A percentile compares a stretch with the other conserved stretches of the same genome.
Evolutionary conservation across 2,797 vertebrate species (phyloP).

Genomic region (Acanthurus lineatus): DNA sequence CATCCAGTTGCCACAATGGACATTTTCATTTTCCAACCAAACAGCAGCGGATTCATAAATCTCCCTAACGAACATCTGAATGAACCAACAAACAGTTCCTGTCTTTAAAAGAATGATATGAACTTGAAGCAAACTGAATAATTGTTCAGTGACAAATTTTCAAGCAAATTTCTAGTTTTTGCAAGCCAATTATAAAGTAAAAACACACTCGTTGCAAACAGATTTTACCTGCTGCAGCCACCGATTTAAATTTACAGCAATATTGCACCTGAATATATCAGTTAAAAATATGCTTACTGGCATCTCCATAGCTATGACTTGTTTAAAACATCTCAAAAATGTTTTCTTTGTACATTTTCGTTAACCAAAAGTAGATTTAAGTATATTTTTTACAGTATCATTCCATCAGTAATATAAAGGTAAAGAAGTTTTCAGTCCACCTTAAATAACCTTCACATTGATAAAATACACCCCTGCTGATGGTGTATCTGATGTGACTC

Average conservation of each 20-base stretch:
- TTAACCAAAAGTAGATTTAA: neutral
- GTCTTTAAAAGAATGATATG: neutral
- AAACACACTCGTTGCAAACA: neutral
- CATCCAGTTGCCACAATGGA: neutral
- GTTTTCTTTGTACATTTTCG: neutral
- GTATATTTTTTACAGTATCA: no score
- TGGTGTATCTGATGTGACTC: neutral
- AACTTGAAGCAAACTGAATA: neutral
- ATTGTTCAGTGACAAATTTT: neutral
- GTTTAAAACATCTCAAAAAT: neutral
- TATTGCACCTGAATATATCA: neutral
- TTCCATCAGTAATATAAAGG: no score
- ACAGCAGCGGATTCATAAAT: neutral
- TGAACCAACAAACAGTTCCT: neutral
- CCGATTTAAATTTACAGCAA: neutral
- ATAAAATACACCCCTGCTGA: neutral
- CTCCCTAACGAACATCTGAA: neutral
- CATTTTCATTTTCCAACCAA: neutral
- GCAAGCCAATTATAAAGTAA: neutral
- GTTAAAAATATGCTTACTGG: neutral
- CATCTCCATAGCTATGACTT: no score
- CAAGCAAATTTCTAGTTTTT: neutral
- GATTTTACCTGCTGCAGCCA: neutral
- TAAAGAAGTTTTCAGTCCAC: neutral
- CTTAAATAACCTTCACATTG: neutral